These are phyloP conservation scores for Zaprionus bogoriensis DNA, from an alignment of 2,888 invertebrate species.

Conservation along the genomic window DNA sequence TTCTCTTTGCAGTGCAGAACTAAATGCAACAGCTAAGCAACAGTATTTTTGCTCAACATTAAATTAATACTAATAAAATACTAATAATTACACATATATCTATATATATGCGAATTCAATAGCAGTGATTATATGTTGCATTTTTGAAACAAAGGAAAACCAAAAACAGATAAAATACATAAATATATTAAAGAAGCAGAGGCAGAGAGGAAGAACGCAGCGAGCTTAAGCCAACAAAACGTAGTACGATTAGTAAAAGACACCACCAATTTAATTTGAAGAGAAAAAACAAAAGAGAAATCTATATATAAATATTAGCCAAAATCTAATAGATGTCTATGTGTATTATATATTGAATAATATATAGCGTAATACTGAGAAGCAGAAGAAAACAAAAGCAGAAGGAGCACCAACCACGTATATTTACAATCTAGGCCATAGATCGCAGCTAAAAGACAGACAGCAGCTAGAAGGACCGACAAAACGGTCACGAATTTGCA, in stretches of 20 bases:
- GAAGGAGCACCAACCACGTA: too few relatives aligned
- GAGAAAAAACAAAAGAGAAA: constrained; percentile 17
- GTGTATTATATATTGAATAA: constrained; percentile 51
- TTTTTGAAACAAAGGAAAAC: constrained; percentile 46
- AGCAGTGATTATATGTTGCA: constrained; percentile 72
- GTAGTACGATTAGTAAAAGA: constrained; percentile 77
- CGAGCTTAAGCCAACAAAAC: constrained; percentile 74
- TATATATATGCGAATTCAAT: constrained; percentile 31
- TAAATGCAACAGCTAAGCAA: constrained; percentile 64
- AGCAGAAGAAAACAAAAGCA: constrained; percentile 23
- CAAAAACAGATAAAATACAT: constrained; percentile 16
- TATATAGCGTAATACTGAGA: constrained; percentile 41
- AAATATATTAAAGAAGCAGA: constrained; percentile 22
- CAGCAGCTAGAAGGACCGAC: constrained; percentile 21
- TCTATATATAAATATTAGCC: constrained; percentile 41
- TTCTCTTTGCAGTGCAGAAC: constrained; percentile 56
- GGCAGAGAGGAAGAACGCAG: constrained; percentile 56
- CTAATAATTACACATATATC: constrained; percentile 34
- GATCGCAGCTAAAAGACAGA: constrained; percentile 47
- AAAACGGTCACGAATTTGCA: constrained; percentile 26
- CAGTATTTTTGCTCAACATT: constrained; percentile 77
- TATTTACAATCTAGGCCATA: constrained; percentile 50
- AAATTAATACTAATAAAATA: constrained; percentile 26
- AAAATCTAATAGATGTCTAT: constrained; percentile 56
- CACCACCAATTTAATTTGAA: constrained; percentile 79